These are phyloP conservation scores for Caenorhabditis sp. DNA, from an alignment of 2,888 invertebrate species.

Conservation along the genomic window DNA sequence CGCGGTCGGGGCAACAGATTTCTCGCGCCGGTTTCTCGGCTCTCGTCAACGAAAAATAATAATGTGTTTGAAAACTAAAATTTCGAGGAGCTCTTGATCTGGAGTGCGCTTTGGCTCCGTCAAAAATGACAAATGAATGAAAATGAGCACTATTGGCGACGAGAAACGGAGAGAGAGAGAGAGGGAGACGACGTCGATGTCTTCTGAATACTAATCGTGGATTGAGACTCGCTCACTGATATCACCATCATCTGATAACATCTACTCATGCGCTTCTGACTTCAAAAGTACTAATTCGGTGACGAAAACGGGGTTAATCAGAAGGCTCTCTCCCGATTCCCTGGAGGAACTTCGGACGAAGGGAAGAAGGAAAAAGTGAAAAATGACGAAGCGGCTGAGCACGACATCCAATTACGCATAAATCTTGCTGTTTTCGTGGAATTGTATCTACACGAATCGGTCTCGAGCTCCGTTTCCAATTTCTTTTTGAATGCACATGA, in stretches of 20 bases:
- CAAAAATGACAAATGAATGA: not conserved
- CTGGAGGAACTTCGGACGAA: not conserved
- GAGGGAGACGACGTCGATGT: not conserved
- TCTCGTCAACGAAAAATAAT: too few species aligned
- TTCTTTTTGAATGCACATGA: conserved; percentile 1
- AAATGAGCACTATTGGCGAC: conserved; percentile 29
- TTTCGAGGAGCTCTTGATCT: too few species aligned
- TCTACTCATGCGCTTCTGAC: conserved; percentile 9
- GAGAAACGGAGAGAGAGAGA: not conserved
- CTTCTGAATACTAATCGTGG: conserved; percentile 3
- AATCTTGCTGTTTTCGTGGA: conserved; percentile 1
- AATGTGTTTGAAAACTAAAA: too few species aligned
- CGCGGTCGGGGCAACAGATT: not conserved
- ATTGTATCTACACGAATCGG: conserved; percentile 1
- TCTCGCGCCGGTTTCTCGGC: too few species aligned
- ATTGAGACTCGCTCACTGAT: not conserved
- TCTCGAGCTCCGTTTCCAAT: not conserved
- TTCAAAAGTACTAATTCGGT: too few species aligned
- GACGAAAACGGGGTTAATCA: conserved; percentile 1
- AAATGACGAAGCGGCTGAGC: not conserved
- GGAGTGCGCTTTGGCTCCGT: not conserved
- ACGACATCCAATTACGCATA: conserved; percentile 8
- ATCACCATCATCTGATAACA: conserved; percentile 7
- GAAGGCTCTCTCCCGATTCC: not conserved
- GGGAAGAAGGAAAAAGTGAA: not conserved